Base-by-base conservation (phyloP, 2,113 vertebrate species). In the Sterrhoptilus dennistouni region DNA sequence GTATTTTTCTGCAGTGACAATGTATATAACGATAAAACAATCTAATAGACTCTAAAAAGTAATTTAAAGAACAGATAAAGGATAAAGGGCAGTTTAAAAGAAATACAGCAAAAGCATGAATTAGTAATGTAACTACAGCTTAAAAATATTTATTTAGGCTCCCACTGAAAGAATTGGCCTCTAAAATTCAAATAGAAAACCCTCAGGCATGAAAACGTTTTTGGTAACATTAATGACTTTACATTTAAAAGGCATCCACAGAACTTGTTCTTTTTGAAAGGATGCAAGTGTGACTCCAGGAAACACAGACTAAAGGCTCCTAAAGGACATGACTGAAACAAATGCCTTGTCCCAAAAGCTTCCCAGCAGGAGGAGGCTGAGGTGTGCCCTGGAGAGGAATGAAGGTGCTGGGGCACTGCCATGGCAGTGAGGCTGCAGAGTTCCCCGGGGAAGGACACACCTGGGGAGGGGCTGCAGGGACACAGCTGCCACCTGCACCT, bases 381-480 rank as follows among this genome's bases (percentile, higher is more conserved):
- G 83, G 16, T 16, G 33, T 15, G 68, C 57, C 92, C 90, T 27
- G 57, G 22, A 36, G 66, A 0, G 1, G 66, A 78, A 22, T 1
- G 25, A 27, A 49, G 71, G 3, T 0, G 6, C 1, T 14, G 83
- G 49, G 71, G 27, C 31, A 45, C n/a, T 24, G 3, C 53, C 36
- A 18, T 0, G 38, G 42, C 52, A 93, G 80, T 14, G 24, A 16
- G 1, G 40, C 64, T 53, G 5, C n/a, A 70, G 77, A 4, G 12
- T 4, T 5, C 5, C 36, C 85, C 72, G 1, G 0, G 9, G 29
- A 60, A 23, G 90, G 95, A 79, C 12, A n/a, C 95, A 95, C 33
- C 93, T 79, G 50, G 13, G 75, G 35, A 53, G 56, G 81, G 61
- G 53, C 74, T 76, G 89, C 93, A 89, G 96, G 95, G 29, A 87